Evolutionary conservation across 2,888 invertebrate genomes (phyloP).

Genomic region (Andrena praecox): DNA sequence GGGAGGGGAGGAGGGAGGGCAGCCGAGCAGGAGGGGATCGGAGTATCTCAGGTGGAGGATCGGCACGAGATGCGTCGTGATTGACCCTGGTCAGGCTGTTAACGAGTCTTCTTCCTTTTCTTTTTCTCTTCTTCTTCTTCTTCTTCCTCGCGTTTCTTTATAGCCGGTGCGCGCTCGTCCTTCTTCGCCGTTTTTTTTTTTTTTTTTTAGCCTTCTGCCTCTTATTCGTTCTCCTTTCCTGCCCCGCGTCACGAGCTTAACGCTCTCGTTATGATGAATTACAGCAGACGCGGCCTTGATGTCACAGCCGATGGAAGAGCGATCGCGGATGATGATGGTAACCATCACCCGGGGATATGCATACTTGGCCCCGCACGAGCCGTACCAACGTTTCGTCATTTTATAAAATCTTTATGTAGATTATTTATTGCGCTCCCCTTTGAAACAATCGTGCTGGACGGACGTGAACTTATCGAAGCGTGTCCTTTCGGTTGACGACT

Average conservation of each 20-base stretch:
- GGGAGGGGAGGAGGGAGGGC: background rate
- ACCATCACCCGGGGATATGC: conserved; percentile 42
- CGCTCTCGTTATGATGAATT: conserved; percentile 62
- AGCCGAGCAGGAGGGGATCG: conserved; percentile 41
- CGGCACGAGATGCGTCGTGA: conserved; percentile 27
- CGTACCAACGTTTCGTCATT: conserved; percentile 29
- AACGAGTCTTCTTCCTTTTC: background rate
- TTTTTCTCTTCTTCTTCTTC: too few relatives aligned
- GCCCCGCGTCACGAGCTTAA: conserved; percentile 37
- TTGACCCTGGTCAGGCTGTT: conserved; percentile 65
- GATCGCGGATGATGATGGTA: conserved; percentile 54
- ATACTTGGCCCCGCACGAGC: conserved; percentile 18
- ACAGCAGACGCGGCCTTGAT: conserved; percentile 64
- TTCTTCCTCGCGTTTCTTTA: too few relatives aligned
- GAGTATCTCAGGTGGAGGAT: conserved; percentile 38
- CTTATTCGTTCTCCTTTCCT: conserved; percentile 12
- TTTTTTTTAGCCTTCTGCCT: conserved; percentile 1
- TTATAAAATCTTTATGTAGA: conserved; percentile 39
- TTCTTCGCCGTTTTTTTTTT: conserved; percentile 20
- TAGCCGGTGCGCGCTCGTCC: background rate
- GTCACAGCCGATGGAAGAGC: conserved; percentile 63
- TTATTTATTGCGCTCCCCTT: conserved; percentile 18
- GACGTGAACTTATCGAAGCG: conserved; percentile 31
- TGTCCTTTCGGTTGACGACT: conserved; percentile 14
- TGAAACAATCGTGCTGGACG: conserved; percentile 9